Evolutionary conservation across 2,797 vertebrate species (phyloP).

Genomic region (Diceros bicornis): DNA sequence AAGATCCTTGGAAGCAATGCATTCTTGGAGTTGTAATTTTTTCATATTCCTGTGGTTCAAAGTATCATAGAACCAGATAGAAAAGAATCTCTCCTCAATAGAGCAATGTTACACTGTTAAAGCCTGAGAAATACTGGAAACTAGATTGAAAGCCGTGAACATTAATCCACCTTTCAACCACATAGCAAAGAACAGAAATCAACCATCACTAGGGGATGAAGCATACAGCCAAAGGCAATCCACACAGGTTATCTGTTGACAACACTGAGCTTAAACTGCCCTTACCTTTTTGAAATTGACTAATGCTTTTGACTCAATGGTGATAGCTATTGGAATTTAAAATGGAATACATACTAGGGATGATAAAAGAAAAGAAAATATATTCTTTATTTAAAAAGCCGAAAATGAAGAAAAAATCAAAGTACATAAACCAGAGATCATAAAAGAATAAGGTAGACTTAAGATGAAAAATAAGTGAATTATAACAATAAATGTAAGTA

Average conservation of each 20-base stretch:
- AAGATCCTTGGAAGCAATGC: neutral
- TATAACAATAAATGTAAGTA: neutral
- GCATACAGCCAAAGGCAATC: neutral
- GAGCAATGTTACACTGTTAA: neutral
- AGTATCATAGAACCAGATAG: neutral
- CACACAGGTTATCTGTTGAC: neutral
- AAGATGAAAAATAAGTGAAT: slow-evolving; percentile 28
- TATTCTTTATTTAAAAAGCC: neutral
- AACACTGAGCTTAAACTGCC: neutral
- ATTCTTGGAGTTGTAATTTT: neutral
- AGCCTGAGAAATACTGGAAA: slow-evolving; percentile 16
- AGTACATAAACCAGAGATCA: neutral
- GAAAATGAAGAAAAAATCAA: slow-evolving; percentile 46
- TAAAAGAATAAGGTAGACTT: slow-evolving; percentile 34
- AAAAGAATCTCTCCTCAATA: neutral
- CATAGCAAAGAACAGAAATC: neutral
- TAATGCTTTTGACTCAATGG: neutral
- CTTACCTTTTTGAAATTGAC: slow-evolving; percentile 3
- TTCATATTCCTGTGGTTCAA: neutral
- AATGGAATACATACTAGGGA: neutral
- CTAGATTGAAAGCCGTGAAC: neutral
- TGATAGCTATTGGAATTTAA: neutral
- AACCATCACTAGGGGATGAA: neutral
- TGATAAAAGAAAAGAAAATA: neutral
- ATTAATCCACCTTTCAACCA: slow-evolving; percentile 5